These are phyloP conservation scores for Corythornis vintsioides DNA, from an alignment of 2,113 vertebrate genomes.

Conservation along the genomic window DNA sequence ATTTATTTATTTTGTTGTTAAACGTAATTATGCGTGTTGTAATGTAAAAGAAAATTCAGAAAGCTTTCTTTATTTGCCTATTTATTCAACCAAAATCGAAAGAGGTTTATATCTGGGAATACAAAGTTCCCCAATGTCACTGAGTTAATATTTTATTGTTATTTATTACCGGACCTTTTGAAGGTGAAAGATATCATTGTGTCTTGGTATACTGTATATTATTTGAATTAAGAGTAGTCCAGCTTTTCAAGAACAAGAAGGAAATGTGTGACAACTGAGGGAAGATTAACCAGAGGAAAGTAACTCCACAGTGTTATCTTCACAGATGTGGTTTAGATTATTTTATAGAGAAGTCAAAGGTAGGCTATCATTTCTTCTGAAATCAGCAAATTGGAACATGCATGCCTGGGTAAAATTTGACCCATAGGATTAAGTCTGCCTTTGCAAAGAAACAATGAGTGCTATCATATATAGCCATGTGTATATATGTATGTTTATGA, in stretches of 20 bases:
- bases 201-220: not conserved
- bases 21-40: not conserved
- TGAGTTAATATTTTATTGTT: constrained; percentile 1
- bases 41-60: not conserved
- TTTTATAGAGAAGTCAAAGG: constrained; percentile 9
- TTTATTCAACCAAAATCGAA: constrained; percentile 22
- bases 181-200: not conserved
- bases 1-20: not conserved
- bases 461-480: not conserved
- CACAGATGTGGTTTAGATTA: constrained; percentile 10
- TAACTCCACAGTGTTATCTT: not conserved
- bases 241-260: constrained; percentile 26
- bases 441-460: not conserved
- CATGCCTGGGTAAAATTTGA: not conserved
- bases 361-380: constrained; percentile 11
- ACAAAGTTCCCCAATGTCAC: not conserved
- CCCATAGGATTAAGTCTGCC: not conserved
- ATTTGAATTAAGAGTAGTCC: not conserved
- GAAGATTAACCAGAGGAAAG: not conserved
- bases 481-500: constrained; percentile 42
- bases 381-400: not conserved
- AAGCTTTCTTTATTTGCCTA: not conserved
- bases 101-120: not conserved
- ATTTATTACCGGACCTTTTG: constrained; percentile 13
- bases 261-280: not conserved